Percentiles rank a stretch among this genome's conserved stretches.
phyloP scores from a whole-genome alignment of 2,888 invertebrate species.

The Tiliacea aurago region DNA sequence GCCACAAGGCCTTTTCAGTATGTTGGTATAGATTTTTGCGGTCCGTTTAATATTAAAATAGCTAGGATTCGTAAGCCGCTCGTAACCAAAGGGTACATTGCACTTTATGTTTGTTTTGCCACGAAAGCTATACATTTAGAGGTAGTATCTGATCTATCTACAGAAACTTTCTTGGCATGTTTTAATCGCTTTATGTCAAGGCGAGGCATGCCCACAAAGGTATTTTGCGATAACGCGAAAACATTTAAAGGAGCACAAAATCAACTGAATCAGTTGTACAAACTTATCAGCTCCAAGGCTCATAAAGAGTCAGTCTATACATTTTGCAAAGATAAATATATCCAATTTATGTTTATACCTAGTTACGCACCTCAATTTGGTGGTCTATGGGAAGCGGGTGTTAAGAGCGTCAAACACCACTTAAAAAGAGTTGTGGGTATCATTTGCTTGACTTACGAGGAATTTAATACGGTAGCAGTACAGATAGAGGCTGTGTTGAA shows the following conservation, averaged over 20 bases:
- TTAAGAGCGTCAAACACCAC: neutral
- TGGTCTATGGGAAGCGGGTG: neutral
- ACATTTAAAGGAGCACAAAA: constrained; percentile 6
- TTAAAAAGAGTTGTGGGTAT: neutral
- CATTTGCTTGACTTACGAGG: neutral
- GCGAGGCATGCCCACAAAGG: constrained; percentile 1
- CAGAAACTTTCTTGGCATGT: neutral
- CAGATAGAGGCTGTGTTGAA: neutral
- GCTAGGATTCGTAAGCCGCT: constrained; percentile 1
- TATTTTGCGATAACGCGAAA: constrained; percentile 2
- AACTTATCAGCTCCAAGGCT: neutral
- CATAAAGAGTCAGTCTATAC: neutral
- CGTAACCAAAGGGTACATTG: constrained; percentile 1
- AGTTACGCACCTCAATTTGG: neutral
- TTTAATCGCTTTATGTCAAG: constrained; percentile 1
- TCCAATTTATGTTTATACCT: neutral
- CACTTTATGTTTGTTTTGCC: constrained; percentile 4
- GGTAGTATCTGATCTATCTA: neutral
- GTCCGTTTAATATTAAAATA: neutral
- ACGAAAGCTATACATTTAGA: neutral
- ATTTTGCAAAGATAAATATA: constrained; percentile 1
- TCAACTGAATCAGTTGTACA: neutral
- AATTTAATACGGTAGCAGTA: neutral
- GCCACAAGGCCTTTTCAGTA: neutral
- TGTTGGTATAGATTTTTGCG: neutral